A percentile compares a stretch with the other conserved stretches of the same genome.
phyloP scores from a whole-genome alignment of 2,888 invertebrate species.

The Diplolepis rosae region DNA sequence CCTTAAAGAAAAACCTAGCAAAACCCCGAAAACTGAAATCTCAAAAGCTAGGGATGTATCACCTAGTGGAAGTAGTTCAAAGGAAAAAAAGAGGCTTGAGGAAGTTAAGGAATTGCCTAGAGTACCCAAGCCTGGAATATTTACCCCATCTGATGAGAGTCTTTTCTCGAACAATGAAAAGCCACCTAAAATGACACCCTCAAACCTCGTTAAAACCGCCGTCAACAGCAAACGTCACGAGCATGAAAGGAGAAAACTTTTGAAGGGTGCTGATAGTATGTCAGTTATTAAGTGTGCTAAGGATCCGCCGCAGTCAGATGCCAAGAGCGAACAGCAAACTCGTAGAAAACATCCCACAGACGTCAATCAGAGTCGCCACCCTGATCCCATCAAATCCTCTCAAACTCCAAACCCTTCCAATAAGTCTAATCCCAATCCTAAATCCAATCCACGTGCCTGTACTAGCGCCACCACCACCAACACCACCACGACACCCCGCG shows the following conservation, averaged over 20 bases:
- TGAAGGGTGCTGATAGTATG: slow-evolving; percentile 73
- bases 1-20: slow-evolving; percentile 41
- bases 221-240: slow-evolving; percentile 79
- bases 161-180: slow-evolving; percentile 57
- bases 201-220: slow-evolving; percentile 80
- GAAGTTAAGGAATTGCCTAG: slow-evolving; percentile 41
- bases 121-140: slow-evolving; percentile 65
- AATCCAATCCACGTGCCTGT: slow-evolving; percentile 72
- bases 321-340: slow-evolving; percentile 17
- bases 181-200: slow-evolving; percentile 75
- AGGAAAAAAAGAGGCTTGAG: slow-evolving; percentile 25
- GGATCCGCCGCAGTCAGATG: slow-evolving; percentile 63
- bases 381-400: slow-evolving; percentile 60
- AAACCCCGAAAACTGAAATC: slow-evolving; percentile 5
- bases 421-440: slow-evolving; percentile 61
- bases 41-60: slow-evolving; percentile 14
- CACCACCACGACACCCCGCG: slow-evolving; percentile 74
- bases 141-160: slow-evolving; percentile 62
- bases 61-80: background rate
- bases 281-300: slow-evolving; percentile 72
- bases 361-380: slow-evolving; percentile 72
- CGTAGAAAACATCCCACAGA: slow-evolving; percentile 39
- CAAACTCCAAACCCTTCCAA: slow-evolving; percentile 34
- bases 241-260: slow-evolving; percentile 75
- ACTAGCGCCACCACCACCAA: slow-evolving; percentile 71